Evolutionary conservation across 2,797 vertebrate genomes (phyloP), one percentile per base, ranked within the genome.

Genomic region (Phalanger gymnotis): DNA sequence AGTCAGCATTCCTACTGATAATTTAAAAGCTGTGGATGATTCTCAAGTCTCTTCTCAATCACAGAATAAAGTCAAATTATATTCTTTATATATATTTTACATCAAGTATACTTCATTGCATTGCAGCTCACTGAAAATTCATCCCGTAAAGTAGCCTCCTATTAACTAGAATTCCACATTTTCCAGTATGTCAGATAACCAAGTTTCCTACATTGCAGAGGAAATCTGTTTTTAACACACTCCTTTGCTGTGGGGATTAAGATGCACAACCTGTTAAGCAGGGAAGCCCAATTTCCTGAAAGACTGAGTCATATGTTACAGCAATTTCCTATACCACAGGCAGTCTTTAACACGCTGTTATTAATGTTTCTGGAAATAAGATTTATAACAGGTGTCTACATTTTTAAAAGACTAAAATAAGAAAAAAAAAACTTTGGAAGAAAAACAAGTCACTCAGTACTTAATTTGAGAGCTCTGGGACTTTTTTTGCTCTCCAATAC

Each of bases 301-400:
- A 47, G 22, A 87, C 2, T 87, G 73, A 87, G 22, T 87, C 73
- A 87, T 87, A 87, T 27, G 94, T 55, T 92, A 95, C 90, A 96
- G 93, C 54, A 55, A 94, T 58, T 95, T 97, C 95, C 96, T 90
- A 96, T 93, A 90, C 94, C 87, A 90, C 55, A 97, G 91, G 54
- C 95, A 97, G 54, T n/a, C 57, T 95, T 94, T 97, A 54, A 31
- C 40, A 96, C 61, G 73, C 90, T 95, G 91, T 95, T 96, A 94
- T 94, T 96, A 98, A 89, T 91, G 66, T 89, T 57, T 94, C 56
- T 96, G 95, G 40, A 94, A 96, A 97, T 96, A 95, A 97, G 93
- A 5, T 89, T 93, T 94, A 56, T 91, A 93, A 34, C 91, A 90
- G 25, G 28, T 95, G 22, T 96, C 55, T 96, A 51, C 30, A 91